A percentile compares a stretch with the other conserved stretches of the same genome.
Conservation (phyloP, 2,888 invertebrate genomes). For the Plusia festucae region DNA sequence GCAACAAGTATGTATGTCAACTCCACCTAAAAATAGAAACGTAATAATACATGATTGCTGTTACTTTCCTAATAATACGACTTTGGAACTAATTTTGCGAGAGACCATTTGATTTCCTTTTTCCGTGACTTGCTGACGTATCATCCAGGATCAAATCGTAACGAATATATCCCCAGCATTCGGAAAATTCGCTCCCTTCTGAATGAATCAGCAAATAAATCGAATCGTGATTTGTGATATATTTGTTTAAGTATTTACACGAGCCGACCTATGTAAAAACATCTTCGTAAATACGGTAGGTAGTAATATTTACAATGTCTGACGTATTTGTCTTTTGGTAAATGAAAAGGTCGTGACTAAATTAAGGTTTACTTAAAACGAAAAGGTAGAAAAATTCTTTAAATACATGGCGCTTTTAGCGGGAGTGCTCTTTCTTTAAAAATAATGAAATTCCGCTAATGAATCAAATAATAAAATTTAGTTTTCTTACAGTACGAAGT, state of each 20-base stretch:
- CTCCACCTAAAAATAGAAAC: constrained; percentile 32
- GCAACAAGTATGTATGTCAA: constrained; percentile 35
- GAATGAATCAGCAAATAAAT: constrained; percentile 64
- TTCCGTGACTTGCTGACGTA: constrained; percentile 64
- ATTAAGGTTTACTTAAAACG: constrained; percentile 58
- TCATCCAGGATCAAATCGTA: constrained; percentile 58
- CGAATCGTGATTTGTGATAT: constrained; percentile 45
- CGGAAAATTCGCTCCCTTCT: constrained; percentile 49
- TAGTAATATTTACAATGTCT: constrained; percentile 28
- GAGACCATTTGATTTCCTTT: constrained; percentile 60
- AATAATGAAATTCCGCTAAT: constrained; percentile 67
- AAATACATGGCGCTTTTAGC: constrained; percentile 41
- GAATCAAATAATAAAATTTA: constrained; percentile 66
- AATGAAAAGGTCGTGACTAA: constrained; percentile 50
- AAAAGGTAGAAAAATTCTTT: constrained; percentile 37
- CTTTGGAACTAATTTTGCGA: constrained; percentile 44
- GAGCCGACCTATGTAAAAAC: constrained; percentile 28
- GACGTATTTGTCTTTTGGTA: constrained; percentile 32
- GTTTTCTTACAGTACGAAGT: constrained; percentile 56
- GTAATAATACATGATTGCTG: constrained; percentile 47
- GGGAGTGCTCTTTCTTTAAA: constrained; percentile 60
- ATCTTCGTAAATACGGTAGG: constrained; percentile 32
- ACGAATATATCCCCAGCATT: constrained; percentile 57
- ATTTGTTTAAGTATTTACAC: constrained; percentile 31
- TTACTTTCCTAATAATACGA: constrained; percentile 54